Evolutionary conservation across 2,888 invertebrate species (phyloP), one percentile per base, ranked within the genome.

Genomic region (Cephus nigrinus): DNA sequence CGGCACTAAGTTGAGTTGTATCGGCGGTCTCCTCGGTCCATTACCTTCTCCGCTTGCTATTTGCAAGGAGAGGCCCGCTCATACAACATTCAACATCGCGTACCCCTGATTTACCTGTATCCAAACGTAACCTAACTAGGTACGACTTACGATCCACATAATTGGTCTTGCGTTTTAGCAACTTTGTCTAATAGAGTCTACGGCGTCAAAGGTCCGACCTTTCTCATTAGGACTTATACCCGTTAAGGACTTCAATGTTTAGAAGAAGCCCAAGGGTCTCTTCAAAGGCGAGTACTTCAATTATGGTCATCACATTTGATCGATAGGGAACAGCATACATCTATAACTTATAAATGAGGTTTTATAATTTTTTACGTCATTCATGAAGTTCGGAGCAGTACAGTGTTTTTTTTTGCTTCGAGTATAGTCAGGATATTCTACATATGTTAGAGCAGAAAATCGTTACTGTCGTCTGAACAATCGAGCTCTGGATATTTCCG

Each of bases 1-100:
- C 79, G 78, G 75, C 78, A 80, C 82, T 79, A 79, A 84, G 83
- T 83, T 82, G 80, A 82, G 82, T 82, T 82, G 81, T 81, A 82
- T 83, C 81, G 77, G 76, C 78, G 81, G 80, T 78, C 79, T 76
- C 78, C 71, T 75, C 73, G 73, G 80, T 55, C 78, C 76, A 82
- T 83, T 81, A 80, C 76, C 69, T 76, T 75, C 75, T 74, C 71
- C 74, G 74, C 69, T 69, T 76, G 73, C 31, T 73, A 33, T 12
- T 34, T 73, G 76, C 72, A 36, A 73, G 12, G 73, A 75, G 75
- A 74, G 73, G 15, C 36, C 55, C 35, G 30, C 68, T 77, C 74
- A 68, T 78, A 76, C 80, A 77, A 76, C 76, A 76, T 76, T 81
- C 79, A 77, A 75, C 74, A 55, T 55, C 40, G 75, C 71, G 68